Percentiles rank a stretch among this genome's conserved stretches.
Conservation (phyloP, 2,888 invertebrate species). For the Pycnomerus fuliginosus region DNA sequence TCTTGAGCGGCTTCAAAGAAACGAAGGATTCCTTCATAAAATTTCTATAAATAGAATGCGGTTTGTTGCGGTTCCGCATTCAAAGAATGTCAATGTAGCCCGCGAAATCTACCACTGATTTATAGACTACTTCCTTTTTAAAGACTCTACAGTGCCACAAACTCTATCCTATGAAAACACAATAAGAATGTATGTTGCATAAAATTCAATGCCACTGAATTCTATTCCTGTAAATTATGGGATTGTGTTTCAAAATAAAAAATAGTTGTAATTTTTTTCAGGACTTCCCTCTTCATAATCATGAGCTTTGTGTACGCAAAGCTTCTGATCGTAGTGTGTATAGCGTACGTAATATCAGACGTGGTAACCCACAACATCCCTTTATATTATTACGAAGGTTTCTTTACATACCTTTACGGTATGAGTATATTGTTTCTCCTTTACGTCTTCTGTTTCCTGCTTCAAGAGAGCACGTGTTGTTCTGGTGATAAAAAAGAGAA, state of each 20-base stretch:
- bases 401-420: conserved; percentile 92
- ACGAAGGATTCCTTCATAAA: no score
- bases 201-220: conserved; percentile 8
- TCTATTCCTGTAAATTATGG: not conserved
- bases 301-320: conserved; percentile 96
- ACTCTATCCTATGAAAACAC: no score
- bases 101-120: no score
- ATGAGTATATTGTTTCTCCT: conserved; percentile 90
- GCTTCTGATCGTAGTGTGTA: conserved; percentile 88
- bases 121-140: no score
- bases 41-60: no score
- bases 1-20: no score
- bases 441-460: conserved; percentile 92
- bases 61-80: no score
- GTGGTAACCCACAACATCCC: conserved; percentile 91
- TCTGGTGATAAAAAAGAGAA: conserved; percentile 63
- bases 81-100: no score
- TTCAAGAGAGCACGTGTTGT: conserved; percentile 88
- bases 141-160: no score
- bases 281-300: conserved; percentile 92
- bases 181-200: no score
- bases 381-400: conserved; percentile 90
- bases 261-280: conserved; percentile 56
- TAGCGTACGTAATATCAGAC: conserved; percentile 93
- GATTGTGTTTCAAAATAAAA: not conserved